Evolutionary conservation across 1,140 invertebrate genomes (phyloP).

Genomic region (Aphis craccivora): DNA sequence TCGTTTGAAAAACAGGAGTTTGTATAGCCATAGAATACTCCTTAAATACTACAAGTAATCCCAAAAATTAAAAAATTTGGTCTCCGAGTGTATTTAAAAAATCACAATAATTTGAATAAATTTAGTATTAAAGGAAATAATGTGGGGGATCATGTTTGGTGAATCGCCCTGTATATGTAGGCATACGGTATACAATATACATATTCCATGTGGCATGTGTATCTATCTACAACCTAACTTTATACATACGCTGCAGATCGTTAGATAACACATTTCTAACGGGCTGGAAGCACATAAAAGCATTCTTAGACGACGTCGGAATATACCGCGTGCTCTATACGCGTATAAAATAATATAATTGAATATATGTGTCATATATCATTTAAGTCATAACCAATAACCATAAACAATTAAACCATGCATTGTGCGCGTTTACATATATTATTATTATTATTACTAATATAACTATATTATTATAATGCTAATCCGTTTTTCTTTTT

Average conservation of each 20-base stretch:
- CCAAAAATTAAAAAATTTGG: too few relatives aligned
- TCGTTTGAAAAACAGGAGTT: too few relatives aligned
- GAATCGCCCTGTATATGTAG: too few relatives aligned
- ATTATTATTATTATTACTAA: background rate
- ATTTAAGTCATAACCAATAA: background rate
- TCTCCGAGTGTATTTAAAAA: too few relatives aligned
- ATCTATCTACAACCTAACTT: background rate
- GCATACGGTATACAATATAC: too few relatives aligned
- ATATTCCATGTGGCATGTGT: too few relatives aligned
- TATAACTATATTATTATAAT: background rate
- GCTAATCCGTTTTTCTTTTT: conserved; percentile 42
- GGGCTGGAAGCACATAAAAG: background rate
- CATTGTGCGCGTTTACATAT: background rate
- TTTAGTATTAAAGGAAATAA: too few relatives aligned
- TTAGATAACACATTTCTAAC: background rate
- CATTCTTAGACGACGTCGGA: background rate
- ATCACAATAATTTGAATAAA: too few relatives aligned
- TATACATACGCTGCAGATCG: background rate
- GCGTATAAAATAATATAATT: background rate
- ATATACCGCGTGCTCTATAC: background rate
- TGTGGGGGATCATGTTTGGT: too few relatives aligned
- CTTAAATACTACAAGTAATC: too few relatives aligned
- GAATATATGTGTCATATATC: background rate
- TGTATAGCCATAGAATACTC: too few relatives aligned
- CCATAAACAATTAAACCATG: conserved; percentile 8